These are phyloP conservation scores for Lasioglossum leucozonium DNA, from an alignment of 2,888 invertebrate species.

Conservation along the genomic window DNA sequence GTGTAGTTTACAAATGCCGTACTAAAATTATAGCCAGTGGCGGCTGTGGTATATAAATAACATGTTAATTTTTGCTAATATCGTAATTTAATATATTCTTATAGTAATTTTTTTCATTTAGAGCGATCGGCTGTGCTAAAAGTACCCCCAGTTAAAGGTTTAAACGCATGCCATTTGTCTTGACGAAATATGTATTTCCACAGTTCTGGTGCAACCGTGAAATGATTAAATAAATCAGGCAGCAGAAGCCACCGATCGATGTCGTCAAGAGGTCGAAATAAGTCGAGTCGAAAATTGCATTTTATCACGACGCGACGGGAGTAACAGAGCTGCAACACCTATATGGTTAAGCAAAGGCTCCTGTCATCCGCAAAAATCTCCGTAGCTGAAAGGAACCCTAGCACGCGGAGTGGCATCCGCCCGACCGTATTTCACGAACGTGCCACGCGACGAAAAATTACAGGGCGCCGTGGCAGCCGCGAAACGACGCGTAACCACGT, in stretches of 20 bases:
- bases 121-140: no score
- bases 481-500: slow-evolving; percentile 45
- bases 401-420: not conserved
- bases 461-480: slow-evolving; percentile 27
- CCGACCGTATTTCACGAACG: slow-evolving; percentile 40
- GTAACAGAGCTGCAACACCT: not conserved
- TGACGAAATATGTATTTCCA: not conserved
- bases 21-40: no score
- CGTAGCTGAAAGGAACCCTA: not conserved
- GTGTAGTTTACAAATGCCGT: no score
- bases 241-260: not conserved
- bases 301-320: not conserved
- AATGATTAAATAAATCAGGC: not conserved
- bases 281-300: not conserved
- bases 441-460: slow-evolving; percentile 46
- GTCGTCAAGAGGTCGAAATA: not conserved
- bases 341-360: not conserved
- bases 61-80: no score
- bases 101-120: no score
- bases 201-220: not conserved
- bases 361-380: slow-evolving; percentile 7
- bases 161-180: no score
- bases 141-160: no score
- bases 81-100: no score
- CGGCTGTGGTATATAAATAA: no score